Base-by-base conservation (phyloP, 2,113 vertebrate species). In the Cebus imitator region DNA sequence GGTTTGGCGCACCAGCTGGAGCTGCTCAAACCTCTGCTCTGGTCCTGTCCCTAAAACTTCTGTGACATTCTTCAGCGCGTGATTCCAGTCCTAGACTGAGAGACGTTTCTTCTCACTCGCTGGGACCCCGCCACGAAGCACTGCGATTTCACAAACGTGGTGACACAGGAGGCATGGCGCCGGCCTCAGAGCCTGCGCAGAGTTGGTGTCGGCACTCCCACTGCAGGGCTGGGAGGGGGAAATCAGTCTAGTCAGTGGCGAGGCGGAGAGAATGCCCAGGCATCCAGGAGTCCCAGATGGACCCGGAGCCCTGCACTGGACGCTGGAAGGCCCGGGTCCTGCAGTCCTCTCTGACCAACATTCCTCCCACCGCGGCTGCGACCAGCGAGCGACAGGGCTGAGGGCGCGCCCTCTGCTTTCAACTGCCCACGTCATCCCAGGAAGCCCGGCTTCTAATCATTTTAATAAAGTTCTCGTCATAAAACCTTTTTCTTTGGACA, bases 1-100 rank as follows among this genome's bases (percentile, higher is more conserved):
- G 48, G 8, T 52, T 13, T 6, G 40, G 32, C 37, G n/a, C 70
- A 23, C n/a, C 20, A 37, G 17, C 40, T 45, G 73, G 25, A 0
- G 48, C 4, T 23, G 61, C 32, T 25, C 55, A 11, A 16, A 52
- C 30, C 17, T 18, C 43, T 20, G 6, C 9, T 32, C 37, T 13
- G 11, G 70, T 37, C n/a, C 14, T 27, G 48, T 11, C 30, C 11
- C 4, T 11, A 35, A 0, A 0, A 30, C 79, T 12, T 5, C 23
- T 13, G 7, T 6, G 2, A 35, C 3, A 18, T 2, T 16, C 43
- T 27, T 52, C 11, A 2, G 10, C 0, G 0, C 1, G 0, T 0
- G 43, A 16, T 9, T 4, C 57, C 3, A 2, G 48, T 21, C 40
- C 58, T 5, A 13, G 37, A 21, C 6, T 8, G 14, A 20, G 2